Evolutionary conservation across 2,113 vertebrate species (phyloP).

Genomic region (Lasiurus cinereus): DNA sequence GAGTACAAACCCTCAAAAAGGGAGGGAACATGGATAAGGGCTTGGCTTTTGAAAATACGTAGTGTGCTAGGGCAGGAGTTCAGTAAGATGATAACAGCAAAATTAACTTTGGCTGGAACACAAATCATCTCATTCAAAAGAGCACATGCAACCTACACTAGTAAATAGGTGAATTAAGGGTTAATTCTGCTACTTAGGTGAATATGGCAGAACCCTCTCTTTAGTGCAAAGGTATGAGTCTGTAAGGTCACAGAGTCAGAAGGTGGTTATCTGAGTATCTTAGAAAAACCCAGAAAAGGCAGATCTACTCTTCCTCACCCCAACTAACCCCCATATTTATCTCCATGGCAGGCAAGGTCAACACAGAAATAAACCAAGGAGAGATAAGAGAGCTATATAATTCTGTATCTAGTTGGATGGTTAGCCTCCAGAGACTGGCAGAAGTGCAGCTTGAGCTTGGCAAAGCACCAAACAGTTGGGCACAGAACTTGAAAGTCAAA

Average conservation of each 20-base stretch:
- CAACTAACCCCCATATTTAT: constrained; percentile 43
- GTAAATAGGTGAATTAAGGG: neutral
- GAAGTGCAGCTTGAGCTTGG: neutral
- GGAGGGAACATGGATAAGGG: neutral
- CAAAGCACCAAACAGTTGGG: neutral
- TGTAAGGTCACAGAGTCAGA: neutral
- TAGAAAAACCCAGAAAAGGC: constrained; percentile 40
- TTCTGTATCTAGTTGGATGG: constrained; percentile 24
- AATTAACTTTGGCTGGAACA: neutral
- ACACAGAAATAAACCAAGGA: constrained; percentile 70
- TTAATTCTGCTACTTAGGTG: neutral
- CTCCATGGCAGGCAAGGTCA: constrained; percentile 63
- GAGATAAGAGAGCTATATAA: constrained; percentile 65
- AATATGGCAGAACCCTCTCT: neutral
- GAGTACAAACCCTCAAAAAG: neutral
- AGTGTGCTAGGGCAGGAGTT: neutral
- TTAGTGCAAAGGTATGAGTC: constrained; percentile 7
- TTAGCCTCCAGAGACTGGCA: neutral
- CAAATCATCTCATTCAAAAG: neutral
- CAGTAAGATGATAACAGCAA: neutral
- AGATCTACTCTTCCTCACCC: constrained; percentile 21
- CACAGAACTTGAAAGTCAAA: constrained; percentile 37
- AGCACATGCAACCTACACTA: neutral
- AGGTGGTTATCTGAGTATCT: constrained; percentile 38
- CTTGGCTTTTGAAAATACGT: neutral